Conservation (phyloP, 2,888 invertebrate genomes). For the Diarsia mendica region DNA sequence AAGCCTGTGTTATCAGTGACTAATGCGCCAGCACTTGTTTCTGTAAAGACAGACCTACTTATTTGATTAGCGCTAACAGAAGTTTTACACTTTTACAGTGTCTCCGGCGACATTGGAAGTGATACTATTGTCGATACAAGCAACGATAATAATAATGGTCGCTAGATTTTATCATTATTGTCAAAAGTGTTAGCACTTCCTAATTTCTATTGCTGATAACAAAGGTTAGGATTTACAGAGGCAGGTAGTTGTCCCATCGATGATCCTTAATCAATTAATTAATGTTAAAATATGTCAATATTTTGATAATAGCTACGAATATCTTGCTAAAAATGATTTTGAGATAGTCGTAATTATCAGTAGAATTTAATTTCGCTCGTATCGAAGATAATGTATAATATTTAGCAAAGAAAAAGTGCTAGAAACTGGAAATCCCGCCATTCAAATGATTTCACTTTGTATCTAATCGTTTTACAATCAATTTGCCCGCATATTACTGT, state of each 20-base stretch:
- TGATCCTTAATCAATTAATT: conserved; percentile 6
- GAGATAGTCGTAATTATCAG: not conserved
- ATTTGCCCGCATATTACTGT: conserved; percentile 4
- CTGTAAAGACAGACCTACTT: conserved; percentile 13
- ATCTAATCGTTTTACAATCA: conserved; percentile 8
- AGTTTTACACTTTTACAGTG: conserved; percentile 43
- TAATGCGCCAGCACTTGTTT: conserved; percentile 46
- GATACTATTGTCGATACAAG: conserved; percentile 33
- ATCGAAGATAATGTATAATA: not conserved
- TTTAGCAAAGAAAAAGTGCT: not conserved
- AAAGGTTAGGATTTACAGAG: not conserved
- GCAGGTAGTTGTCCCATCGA: not conserved
- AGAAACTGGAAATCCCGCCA: not conserved
- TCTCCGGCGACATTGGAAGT: conserved; percentile 22
- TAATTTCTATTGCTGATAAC: not conserved
- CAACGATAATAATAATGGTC: conserved; percentile 36
- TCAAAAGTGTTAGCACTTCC: not conserved
- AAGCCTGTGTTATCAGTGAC: conserved; percentile 61
- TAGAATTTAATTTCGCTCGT: not conserved
- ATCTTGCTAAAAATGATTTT: not conserved
- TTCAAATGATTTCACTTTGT: conserved; percentile 14
- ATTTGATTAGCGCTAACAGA: conserved; percentile 29
- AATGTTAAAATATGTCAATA: conserved; percentile 25
- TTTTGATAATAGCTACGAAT: conserved; percentile 19
- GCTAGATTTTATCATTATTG: conserved; percentile 32